phyloP scores from a whole-genome alignment of 2,888 invertebrate species.

The Maniola hyperantus region DNA sequence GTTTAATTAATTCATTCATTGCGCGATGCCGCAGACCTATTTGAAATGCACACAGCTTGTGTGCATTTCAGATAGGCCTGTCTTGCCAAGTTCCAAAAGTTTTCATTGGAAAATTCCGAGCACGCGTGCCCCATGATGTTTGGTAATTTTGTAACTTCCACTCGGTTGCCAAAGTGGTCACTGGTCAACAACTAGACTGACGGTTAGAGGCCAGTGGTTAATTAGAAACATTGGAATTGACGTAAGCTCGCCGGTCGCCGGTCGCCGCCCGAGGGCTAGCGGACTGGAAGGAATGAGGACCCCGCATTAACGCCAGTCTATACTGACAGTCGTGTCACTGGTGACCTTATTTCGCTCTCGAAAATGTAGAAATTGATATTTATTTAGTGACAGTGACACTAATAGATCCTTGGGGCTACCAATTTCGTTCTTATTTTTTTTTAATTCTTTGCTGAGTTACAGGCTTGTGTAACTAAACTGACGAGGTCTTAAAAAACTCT shows the following conservation, averaged over 20 bases:
- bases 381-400: background rate
- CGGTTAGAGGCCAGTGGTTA: slow-evolving; percentile 34
- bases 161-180: slow-evolving; percentile 32
- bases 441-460: background rate
- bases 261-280: slow-evolving; percentile 19
- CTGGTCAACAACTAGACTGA: slow-evolving; percentile 22
- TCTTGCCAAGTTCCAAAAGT: slow-evolving; percentile 1
- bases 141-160: slow-evolving; percentile 27
- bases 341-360: slow-evolving; percentile 3
- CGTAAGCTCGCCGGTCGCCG: slow-evolving; percentile 18
- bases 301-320: background rate
- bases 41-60: too few relatives aligned
- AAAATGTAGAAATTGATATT: background rate
- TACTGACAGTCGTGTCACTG: slow-evolving; percentile 11
- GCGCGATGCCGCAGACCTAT: too few relatives aligned
- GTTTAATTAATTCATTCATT: too few relatives aligned
- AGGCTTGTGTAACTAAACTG: too few relatives aligned
- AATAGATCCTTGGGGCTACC: background rate
- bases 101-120: slow-evolving; percentile 10
- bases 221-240: slow-evolving; percentile 37
- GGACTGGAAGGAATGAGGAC: slow-evolving; percentile 21
- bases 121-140: slow-evolving; percentile 1
- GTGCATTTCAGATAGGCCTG: background rate
- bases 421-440: background rate
- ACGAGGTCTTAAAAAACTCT: too few relatives aligned